Base-by-base conservation (phyloP, 2,888 invertebrate species). In the Agrilus cyanescens region DNA sequence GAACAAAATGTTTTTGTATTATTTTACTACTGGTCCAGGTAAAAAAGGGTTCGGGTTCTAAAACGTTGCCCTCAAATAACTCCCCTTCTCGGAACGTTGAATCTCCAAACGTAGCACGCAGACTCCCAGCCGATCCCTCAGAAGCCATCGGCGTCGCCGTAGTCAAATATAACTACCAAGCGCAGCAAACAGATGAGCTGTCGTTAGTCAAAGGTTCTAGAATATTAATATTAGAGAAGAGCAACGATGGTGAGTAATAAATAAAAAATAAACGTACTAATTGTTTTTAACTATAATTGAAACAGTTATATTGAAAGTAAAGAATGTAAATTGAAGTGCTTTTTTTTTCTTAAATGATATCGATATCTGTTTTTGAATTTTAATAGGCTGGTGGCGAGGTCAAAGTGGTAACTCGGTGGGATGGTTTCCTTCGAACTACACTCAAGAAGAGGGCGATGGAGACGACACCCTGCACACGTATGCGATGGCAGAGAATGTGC, bases 371-470 rank as follows among this genome's bases (percentile, higher is more conserved):
- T 42, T 45, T 42, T 16, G 43, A 50, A 20, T 12, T 41, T 29
- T 13, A 38, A 65, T 43, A 64, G 66, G 76, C 47, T 98, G 98
- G 98, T 98, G 98, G 98, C 80, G 95, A 59, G 98, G 97, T 39
- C 89, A 89, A 69, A 76, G 76, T 55, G 76, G 76, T 36, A 73
- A 74, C 42, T 69, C 72, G 38, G 74, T 77, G 16, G 86, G 87
- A 14, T 94, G 98, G 98, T 98, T 97, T 66, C 98, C 98, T 8
- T 95, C 95, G 40, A 98, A 98, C 71, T 98, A 98, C 69, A 96
- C 96, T 48, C 88, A 88, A 60, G 89, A 89, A 66, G 87, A 87
- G 62, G 84, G 85, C 53, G 87, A 87, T 62, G 76, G 78, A 29
- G 89, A 90, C 57, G 88, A 88, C 57, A 85, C 87, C 32, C 77